Conservation (phyloP, 2,888 invertebrate species). For the Agrotis puta region DNA sequence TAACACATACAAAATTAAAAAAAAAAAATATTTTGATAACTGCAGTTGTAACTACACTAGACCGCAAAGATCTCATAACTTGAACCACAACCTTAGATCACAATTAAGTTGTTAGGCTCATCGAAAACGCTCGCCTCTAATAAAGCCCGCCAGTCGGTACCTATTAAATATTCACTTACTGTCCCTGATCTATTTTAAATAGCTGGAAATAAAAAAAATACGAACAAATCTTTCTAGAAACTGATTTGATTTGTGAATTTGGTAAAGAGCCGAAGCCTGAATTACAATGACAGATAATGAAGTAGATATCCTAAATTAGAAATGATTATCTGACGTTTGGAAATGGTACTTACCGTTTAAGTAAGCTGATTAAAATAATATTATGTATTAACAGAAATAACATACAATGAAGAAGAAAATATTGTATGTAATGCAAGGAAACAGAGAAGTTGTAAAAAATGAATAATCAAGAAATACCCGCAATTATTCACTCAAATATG, state of each 20-base stretch:
- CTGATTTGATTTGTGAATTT: slow-evolving; percentile 9
- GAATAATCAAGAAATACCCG: slow-evolving; percentile 11
- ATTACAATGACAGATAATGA: background rate
- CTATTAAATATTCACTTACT: slow-evolving; percentile 61
- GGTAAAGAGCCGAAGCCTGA: background rate
- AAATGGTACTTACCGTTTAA: too few species aligned
- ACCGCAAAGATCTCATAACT: slow-evolving; percentile 15
- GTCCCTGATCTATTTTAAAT: slow-evolving; percentile 50
- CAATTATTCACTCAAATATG: slow-evolving; percentile 4
- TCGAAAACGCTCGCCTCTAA: slow-evolving; percentile 57
- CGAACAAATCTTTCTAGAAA: slow-evolving; percentile 30
- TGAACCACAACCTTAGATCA: slow-evolving; percentile 34
- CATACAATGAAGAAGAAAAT: background rate
- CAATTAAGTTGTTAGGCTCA: slow-evolving; percentile 69
- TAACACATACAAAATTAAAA: too few species aligned
- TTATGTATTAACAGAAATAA: too few species aligned
- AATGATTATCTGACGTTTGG: too few species aligned
- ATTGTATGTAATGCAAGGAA: background rate
- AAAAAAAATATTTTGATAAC: too few species aligned
- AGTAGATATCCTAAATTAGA: too few species aligned
- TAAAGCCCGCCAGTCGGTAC: slow-evolving; percentile 35
- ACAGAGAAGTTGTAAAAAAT: background rate
- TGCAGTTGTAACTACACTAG: too few species aligned
- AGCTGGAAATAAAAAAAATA: slow-evolving; percentile 38
- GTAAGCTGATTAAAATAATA: too few species aligned